These are phyloP conservation scores for Polietes domitor DNA, from an alignment of 2,888 invertebrate species.

Conservation along the genomic window DNA sequence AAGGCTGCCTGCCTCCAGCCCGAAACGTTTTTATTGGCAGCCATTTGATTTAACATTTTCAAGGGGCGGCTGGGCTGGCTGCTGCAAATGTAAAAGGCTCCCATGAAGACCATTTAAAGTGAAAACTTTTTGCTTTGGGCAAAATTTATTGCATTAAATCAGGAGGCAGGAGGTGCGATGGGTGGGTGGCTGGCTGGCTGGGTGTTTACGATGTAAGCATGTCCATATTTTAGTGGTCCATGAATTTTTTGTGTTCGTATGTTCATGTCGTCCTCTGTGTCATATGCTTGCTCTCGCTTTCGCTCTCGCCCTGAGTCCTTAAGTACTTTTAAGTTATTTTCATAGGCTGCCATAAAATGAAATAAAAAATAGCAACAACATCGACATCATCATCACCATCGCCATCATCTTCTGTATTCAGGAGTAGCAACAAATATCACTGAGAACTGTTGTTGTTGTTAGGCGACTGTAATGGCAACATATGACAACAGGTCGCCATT, in stretches of 20 bases:
- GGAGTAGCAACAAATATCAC: too few species aligned
- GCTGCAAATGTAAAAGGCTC: not conserved
- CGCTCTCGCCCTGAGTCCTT: not conserved
- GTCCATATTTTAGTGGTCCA: conserved; percentile 5
- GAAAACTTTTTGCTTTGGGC: conserved; percentile 11
- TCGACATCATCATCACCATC: not conserved
- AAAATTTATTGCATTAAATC: conserved; percentile 24
- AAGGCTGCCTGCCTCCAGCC: not conserved
- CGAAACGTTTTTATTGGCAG: too few species aligned
- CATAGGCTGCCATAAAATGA: not conserved
- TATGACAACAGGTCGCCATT: conserved; percentile 59
- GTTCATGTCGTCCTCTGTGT: conserved; percentile 6
- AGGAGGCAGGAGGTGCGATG: not conserved
- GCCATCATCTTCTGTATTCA: too few species aligned
- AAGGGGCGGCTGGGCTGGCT: too few species aligned
- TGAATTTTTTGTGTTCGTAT: conserved; percentile 24
- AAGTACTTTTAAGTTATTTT: conserved; percentile 25
- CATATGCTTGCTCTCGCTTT: too few species aligned
- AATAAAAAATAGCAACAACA: not conserved
- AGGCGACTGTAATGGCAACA: conserved; percentile 35
- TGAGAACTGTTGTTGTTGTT: too few species aligned
- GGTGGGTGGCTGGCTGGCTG: not conserved
- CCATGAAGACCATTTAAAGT: conserved; percentile 20
- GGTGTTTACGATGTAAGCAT: not conserved
- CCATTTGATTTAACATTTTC: too few species aligned